Conservation (phyloP, 2,113 vertebrate species). For the Hemiprocne comata region DNA sequence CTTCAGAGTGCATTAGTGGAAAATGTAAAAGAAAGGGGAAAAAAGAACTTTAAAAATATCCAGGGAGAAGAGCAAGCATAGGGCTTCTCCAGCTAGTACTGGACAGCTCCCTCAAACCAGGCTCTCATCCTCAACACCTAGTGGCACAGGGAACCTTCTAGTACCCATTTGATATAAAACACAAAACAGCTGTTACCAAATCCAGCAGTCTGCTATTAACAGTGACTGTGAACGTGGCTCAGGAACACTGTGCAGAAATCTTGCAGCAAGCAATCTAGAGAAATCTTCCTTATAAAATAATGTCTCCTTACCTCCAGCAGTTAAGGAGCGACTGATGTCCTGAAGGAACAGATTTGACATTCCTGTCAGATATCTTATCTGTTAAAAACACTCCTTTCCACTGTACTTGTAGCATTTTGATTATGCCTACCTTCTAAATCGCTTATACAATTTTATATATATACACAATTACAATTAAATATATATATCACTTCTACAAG, state of each 20-base stretch:
- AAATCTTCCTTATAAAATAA: not conserved
- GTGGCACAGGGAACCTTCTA: not conserved
- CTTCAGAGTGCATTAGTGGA: not conserved
- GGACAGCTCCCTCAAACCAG: conserved; percentile 56
- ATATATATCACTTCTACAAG: too few relatives aligned
- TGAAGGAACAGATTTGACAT: not conserved
- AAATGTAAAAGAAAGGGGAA: not conserved
- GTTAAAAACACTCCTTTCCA: not conserved
- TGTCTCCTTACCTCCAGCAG: not conserved
- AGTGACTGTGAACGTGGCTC: not conserved
- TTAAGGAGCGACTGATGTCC: not conserved
- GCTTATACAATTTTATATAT: too few relatives aligned
- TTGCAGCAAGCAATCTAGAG: not conserved
- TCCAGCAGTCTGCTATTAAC: not conserved
- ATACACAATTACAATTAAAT: too few relatives aligned
- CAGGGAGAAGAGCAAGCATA: not conserved
- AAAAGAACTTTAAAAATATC: not conserved
- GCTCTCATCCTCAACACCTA: not conserved
- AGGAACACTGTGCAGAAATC: not conserved
- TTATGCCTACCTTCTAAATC: not conserved
- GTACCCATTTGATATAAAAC: not conserved
- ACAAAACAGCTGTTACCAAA: not conserved
- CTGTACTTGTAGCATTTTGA: not conserved
- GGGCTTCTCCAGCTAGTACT: conserved; percentile 5
- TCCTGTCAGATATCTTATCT: not conserved